A percentile compares a stretch with the other conserved stretches of the same genome.
phyloP scores from a whole-genome alignment of 1,140 invertebrate species.

The Zaprionus ghesquierei region DNA sequence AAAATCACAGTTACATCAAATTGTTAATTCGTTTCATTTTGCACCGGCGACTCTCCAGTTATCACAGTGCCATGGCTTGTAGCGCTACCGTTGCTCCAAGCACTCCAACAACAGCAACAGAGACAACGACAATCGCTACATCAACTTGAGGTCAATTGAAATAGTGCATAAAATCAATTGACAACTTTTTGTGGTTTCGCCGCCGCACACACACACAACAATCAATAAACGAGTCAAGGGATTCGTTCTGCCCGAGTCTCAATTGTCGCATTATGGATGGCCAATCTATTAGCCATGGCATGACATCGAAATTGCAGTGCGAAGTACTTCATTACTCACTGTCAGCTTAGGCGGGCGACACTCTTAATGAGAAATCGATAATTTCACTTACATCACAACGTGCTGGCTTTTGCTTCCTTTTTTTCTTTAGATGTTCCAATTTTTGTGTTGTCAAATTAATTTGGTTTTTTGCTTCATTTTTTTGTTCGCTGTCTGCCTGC shows the following conservation, averaged over 20 bases:
- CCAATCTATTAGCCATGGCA: constrained; percentile 56
- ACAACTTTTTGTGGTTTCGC: constrained; percentile 65
- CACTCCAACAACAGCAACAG: constrained; percentile 27
- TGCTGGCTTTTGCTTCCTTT: neutral
- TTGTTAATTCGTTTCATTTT: constrained; percentile 81
- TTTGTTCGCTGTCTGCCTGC: neutral
- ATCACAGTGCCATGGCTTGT: constrained; percentile 32
- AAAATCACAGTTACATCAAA: constrained; percentile 80
- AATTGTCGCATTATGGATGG: constrained; percentile 69
- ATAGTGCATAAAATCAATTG: constrained; percentile 81
- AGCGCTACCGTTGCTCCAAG: constrained; percentile 59
- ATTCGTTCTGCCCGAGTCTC: constrained; percentile 65
- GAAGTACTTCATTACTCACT: constrained; percentile 36
- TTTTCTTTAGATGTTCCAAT: neutral
- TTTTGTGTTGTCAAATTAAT: neutral
- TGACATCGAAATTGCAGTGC: constrained; percentile 14
- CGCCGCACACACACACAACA: too few species aligned
- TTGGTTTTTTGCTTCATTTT: neutral
- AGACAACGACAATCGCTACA: constrained; percentile 12
- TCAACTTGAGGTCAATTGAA: constrained; percentile 73
- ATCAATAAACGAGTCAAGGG: constrained; percentile 30
- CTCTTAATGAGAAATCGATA: constrained; percentile 9
- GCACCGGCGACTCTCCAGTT: constrained; percentile 58
- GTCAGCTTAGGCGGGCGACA: constrained; percentile 22
- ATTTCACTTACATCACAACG: neutral